Conservation (phyloP, 2,113 vertebrate species). For the Psophia crepitans region DNA sequence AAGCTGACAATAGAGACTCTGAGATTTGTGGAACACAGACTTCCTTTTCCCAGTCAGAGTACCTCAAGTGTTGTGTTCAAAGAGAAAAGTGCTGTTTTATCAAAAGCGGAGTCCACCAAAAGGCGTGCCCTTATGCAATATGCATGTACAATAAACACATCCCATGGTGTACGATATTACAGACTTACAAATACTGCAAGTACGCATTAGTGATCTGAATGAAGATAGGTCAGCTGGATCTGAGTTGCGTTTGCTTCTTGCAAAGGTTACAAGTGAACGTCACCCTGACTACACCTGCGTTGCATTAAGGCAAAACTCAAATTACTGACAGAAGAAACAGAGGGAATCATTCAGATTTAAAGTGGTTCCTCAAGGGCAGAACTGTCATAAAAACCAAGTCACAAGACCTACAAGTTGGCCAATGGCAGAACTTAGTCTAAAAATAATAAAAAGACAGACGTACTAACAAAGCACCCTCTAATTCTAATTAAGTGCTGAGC, state of each 20-base stretch:
- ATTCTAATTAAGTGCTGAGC: neutral
- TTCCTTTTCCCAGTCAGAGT: neutral
- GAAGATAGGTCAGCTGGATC: neutral
- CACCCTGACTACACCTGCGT: neutral
- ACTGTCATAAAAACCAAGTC: neutral
- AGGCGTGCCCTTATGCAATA: neutral
- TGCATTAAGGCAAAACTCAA: neutral
- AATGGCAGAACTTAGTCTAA: neutral
- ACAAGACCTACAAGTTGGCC: neutral
- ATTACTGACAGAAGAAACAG: neutral
- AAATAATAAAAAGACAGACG: neutral
- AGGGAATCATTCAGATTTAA: neutral
- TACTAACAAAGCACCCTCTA: neutral
- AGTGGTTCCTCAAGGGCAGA: neutral
- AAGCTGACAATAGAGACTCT: neutral
- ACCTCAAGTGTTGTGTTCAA: neutral
- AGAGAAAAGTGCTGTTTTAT: neutral
- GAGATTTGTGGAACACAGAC: neutral
- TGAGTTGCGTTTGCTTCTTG: neutral
- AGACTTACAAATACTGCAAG: neutral
- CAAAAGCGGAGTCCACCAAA: neutral
- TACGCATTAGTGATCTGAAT: neutral
- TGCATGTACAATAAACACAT: neutral
- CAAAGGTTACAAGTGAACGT: neutral
- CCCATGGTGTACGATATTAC: neutral